A percentile compares a stretch with the other conserved stretches of the same genome.
Conservation (phyloP, 2,113 vertebrate genomes). For the Ranitomeya imitator region DNA sequence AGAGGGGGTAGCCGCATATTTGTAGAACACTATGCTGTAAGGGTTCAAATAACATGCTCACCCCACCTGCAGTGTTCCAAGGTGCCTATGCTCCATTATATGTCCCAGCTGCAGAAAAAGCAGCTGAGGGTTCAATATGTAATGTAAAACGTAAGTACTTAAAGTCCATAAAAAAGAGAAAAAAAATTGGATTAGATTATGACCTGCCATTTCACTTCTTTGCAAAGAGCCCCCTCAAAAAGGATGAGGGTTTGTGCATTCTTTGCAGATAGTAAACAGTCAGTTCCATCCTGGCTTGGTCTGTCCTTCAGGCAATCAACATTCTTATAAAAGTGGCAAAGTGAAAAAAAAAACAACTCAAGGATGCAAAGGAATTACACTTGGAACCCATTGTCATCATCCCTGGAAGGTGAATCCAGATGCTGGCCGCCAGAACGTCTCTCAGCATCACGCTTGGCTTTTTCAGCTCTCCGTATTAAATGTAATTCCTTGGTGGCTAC, state of each 20-base stretch:
- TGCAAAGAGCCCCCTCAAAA: background rate
- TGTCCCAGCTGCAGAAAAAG: background rate
- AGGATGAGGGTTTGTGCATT: background rate
- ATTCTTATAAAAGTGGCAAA: background rate
- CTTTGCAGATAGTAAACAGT: slow-evolving; percentile 14
- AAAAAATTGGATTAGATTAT: background rate
- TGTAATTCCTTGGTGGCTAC: background rate
- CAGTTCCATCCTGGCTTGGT: background rate
- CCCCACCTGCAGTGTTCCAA: slow-evolving; percentile 40
- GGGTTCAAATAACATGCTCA: slow-evolving; percentile 13
- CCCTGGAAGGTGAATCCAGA: background rate
- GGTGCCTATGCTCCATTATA: slow-evolving; percentile 11
- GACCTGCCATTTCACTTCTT: background rate
- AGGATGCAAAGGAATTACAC: background rate
- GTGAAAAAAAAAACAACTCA: background rate
- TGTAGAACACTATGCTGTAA: background rate
- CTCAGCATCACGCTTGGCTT: background rate
- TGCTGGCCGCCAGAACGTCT: background rate
- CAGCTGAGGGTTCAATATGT: background rate
- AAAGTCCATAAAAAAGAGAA: background rate
- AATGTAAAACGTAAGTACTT: slow-evolving; percentile 30
- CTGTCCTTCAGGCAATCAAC: background rate
- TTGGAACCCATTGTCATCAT: background rate
- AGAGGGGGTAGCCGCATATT: slow-evolving; percentile 24
- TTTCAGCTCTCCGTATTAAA: background rate